These are phyloP conservation scores for Bombus ignitus DNA, from an alignment of 1,140 invertebrate species.

Conservation along the genomic window DNA sequence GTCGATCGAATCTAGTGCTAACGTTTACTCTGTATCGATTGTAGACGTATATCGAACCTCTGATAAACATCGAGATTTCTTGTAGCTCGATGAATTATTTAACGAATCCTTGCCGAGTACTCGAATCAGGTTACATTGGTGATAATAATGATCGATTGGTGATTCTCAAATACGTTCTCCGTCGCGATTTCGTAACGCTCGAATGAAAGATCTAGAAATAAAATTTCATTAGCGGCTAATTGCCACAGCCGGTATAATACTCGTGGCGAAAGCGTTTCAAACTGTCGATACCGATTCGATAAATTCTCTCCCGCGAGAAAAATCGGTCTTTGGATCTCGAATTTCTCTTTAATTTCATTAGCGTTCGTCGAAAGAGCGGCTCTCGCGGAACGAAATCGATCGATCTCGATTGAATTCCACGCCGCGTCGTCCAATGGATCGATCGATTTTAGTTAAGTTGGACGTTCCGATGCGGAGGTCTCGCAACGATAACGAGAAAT, in stretches of 20 bases:
- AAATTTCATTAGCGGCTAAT: constrained; percentile 5
- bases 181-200: not conserved
- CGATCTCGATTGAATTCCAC: not conserved
- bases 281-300: not conserved
- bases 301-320: constrained; percentile 7
- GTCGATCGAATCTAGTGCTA: constrained; percentile 13
- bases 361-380: not conserved
- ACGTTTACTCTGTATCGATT: constrained; percentile 1
- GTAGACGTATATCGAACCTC: constrained; percentile 8
- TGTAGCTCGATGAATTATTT: not conserved
- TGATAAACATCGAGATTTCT: constrained; percentile 6
- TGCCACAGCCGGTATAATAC: not conserved
- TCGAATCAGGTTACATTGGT: not conserved
- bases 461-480: not conserved
- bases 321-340: constrained; percentile 16
- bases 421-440: not conserved
- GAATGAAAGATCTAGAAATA: not conserved
- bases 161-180: no score
- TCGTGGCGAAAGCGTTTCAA: not conserved
- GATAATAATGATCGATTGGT: not conserved
- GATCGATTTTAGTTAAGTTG: constrained; percentile 40
- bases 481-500: constrained; percentile 34
- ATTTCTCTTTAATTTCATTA: constrained; percentile 36
- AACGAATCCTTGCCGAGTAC: no score
- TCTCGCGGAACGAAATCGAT: constrained; percentile 10